Evolutionary conservation across 2,888 invertebrate species (phyloP).

Genomic region (Mantis religiosa): DNA sequence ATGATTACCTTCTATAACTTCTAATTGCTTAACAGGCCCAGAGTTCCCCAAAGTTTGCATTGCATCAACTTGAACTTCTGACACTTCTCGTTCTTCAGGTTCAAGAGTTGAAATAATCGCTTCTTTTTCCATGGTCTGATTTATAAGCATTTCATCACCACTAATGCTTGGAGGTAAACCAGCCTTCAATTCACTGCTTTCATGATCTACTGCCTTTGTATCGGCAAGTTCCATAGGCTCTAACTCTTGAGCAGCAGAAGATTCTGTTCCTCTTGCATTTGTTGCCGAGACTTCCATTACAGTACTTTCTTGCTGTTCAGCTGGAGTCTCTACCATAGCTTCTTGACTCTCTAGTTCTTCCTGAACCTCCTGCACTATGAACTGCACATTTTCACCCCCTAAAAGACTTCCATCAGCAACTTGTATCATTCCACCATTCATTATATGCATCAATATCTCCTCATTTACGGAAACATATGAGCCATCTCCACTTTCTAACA

Average conservation of each 20-base stretch:
- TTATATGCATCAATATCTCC: conserved; percentile 49
- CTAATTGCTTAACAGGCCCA: not conserved
- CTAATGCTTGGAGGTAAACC: not conserved
- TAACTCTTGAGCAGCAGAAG: not conserved
- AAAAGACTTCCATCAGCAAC: conserved; percentile 27
- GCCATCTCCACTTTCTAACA: conserved; percentile 61
- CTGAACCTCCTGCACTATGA: conserved; percentile 25
- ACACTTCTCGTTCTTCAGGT: not conserved
- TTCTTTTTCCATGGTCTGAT: not conserved
- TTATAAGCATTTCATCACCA: not conserved
- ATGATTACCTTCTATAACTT: not conserved
- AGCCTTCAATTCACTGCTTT: not conserved
- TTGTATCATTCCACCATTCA: conserved; percentile 33
- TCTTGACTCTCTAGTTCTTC: not conserved
- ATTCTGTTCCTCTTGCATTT: not conserved
- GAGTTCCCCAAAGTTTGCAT: not conserved
- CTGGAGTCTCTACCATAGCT: not conserved
- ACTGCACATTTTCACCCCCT: conserved; percentile 24
- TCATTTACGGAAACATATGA: conserved; percentile 61
- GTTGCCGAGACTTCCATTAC: not conserved
- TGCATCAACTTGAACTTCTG: not conserved
- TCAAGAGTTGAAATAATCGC: not conserved
- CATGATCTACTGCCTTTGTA: not conserved
- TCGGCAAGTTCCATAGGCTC: not conserved
- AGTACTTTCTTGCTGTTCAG: not conserved